Conservation (phyloP, 2,888 invertebrate species). For the Lepidochitona cinerea region DNA sequence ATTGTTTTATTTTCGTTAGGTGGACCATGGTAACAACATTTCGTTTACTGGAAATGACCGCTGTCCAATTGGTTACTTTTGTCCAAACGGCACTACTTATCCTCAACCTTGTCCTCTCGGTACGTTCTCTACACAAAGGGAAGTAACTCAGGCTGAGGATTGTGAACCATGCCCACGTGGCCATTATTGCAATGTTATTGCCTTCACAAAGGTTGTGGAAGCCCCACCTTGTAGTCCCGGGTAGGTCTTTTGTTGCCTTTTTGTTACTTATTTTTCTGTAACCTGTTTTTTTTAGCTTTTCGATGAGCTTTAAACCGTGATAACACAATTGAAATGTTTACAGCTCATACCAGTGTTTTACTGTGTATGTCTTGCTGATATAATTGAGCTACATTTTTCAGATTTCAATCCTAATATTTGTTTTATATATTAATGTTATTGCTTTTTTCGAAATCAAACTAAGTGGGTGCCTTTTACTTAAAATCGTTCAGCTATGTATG, state of each 20-base stretch:
- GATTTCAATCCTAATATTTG: too few relatives aligned
- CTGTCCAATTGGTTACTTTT: slow-evolving; percentile 67
- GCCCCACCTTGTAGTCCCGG: slow-evolving; percentile 51
- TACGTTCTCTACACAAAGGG: slow-evolving; percentile 57
- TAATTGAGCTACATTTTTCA: too few relatives aligned
- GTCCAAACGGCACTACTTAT: slow-evolving; percentile 58
- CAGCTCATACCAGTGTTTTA: too few relatives aligned
- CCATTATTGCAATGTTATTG: slow-evolving; percentile 63
- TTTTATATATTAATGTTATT: too few relatives aligned
- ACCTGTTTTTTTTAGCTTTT: too few relatives aligned
- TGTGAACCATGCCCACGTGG: slow-evolving; percentile 64
- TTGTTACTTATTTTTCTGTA: slow-evolving; percentile 3
- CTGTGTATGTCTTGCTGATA: too few relatives aligned
- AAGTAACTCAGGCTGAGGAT: slow-evolving; percentile 46
- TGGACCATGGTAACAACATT: slow-evolving; percentile 47
- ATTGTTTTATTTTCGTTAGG: too few relatives aligned
- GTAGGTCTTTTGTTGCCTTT: slow-evolving; percentile 19
- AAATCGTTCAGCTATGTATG: too few relatives aligned
- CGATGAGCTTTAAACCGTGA: too few relatives aligned
- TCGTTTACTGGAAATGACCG: slow-evolving; percentile 65
- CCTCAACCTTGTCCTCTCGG: slow-evolving; percentile 64
- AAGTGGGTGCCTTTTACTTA: too few relatives aligned
- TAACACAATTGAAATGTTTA: too few relatives aligned
- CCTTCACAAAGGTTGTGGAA: slow-evolving; percentile 50
- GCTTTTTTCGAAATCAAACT: too few relatives aligned